phyloP scores from a whole-genome alignment of 2,797 vertebrate species.

The Danio albolineatus region DNA sequence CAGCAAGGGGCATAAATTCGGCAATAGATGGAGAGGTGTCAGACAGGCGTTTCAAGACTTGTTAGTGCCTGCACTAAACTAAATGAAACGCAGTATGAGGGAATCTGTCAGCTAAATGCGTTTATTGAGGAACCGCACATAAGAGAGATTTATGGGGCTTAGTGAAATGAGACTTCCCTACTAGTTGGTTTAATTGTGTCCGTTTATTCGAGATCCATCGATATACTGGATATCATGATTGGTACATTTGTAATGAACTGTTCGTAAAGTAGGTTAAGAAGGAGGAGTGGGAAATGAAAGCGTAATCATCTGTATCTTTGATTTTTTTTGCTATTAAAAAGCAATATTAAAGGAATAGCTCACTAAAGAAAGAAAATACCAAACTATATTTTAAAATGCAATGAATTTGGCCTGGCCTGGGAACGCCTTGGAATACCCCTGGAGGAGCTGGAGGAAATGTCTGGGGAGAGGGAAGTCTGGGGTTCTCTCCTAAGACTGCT shows the following conservation, averaged over 20 bases:
- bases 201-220: conserved; percentile 27
- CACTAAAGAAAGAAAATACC: not conserved
- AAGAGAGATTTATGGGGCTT: conserved; percentile 30
- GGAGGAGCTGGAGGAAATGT: no score
- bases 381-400: no score
- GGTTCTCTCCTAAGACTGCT: no score
- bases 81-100: conserved; percentile 62
- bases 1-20: conserved; percentile 76
- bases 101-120: conserved; percentile 52
- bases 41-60: conserved; percentile 54
- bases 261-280: not conserved
- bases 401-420: no score
- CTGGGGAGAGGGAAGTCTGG: no score
- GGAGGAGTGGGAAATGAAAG: conserved; percentile 7
- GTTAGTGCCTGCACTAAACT: conserved; percentile 60
- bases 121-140: conserved; percentile 43
- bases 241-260: not conserved
- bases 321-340: not conserved
- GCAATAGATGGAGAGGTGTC: conserved; percentile 63
- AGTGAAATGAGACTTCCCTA: conserved; percentile 20
- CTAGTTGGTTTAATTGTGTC: conserved; percentile 16
- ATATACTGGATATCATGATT: not conserved
- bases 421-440: no score
- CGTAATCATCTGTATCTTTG: not conserved
- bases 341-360: not conserved